Evolutionary conservation across 2,888 invertebrate species (phyloP), one percentile per base, ranked within the genome.

Genomic region (Acrobasis suavella): DNA sequence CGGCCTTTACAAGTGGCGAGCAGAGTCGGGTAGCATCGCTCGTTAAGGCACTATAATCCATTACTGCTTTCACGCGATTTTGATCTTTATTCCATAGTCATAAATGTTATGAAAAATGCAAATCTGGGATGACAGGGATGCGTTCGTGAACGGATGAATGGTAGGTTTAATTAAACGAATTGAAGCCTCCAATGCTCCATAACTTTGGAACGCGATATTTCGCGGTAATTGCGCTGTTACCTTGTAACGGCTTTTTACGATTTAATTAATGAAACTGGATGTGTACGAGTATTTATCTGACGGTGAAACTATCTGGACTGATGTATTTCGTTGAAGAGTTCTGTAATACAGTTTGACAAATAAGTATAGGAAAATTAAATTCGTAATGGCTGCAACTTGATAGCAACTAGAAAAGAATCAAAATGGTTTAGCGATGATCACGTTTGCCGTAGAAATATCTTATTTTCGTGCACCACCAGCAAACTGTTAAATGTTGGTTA

Each of bases 81-180:
- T 15, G 14, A 46, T 22, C 16, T 42, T 42, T 56, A 56, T 17
- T 1, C 10, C 17, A 2, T 7, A 17, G 17, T 10, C 1, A 8
- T 46, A 56, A 17, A 42, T 16, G 17, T 56, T 8, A 8, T 12
- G n/a, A 5, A 22, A 9, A 17, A 42, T 16, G 42, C 22, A 46
- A 1, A 2, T 56, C 9, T 10, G 3, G 9, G n/a, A 7, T 15
- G 55, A 9, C 46, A 9, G 56, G 38, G 56, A 46, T 46, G 14
- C 22, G 56, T 14, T 6, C n/a, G 39, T 10, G 17, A 39, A 17
- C 42, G 60, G 22, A 52, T 60, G 60, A 60, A 51, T 60, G 52
- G 60, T 2, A 42, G 39, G 60, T 60, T 60, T 60, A 60, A 60
- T 60, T 60, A 51, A 51, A 60, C 39, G 60, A 60, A 60, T 60